A percentile compares a stretch with the other conserved stretches of the same genome.
Conservation (phyloP, 1,140 invertebrate genomes). For the Drosophila paulistorum region DNA sequence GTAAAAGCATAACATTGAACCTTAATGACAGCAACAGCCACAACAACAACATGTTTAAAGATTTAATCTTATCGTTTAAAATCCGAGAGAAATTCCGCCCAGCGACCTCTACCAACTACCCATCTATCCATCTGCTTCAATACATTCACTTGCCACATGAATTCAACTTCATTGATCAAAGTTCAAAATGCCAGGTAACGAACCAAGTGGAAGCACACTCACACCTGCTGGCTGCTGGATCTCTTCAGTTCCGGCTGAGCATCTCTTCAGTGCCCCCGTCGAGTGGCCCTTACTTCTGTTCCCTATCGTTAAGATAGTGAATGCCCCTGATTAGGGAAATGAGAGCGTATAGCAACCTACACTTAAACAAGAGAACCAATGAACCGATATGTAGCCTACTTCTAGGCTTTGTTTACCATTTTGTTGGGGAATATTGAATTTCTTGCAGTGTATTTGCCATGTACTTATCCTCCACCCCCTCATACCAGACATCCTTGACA, state of each 20-base stretch:
- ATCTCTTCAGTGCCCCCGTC: neutral
- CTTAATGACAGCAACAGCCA: neutral
- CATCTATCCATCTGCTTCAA: conserved; percentile 22
- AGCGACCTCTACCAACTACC: too few species aligned
- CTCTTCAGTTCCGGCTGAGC: neutral
- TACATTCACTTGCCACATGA: conserved; percentile 46
- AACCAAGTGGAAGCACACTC: conserved; percentile 56
- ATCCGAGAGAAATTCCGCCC: neutral
- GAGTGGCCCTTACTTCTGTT: neutral
- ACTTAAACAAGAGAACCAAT: neutral
- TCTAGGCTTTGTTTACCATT: too few species aligned
- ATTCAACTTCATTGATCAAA: conserved; percentile 76
- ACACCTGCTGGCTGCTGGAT: conserved; percentile 17
- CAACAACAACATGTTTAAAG: neutral
- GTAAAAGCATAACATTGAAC: conserved; percentile 44
- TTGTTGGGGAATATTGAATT: neutral
- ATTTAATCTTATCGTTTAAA: neutral
- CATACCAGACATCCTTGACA: too few species aligned
- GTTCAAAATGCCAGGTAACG: conserved; percentile 43
- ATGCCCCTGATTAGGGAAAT: conserved; percentile 7
- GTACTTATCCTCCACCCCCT: neutral
- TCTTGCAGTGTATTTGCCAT: conserved; percentile 13
- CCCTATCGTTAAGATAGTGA: neutral
- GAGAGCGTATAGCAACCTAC: neutral
- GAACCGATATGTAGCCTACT: neutral